phyloP scores from a whole-genome alignment of 2,113 vertebrate genomes.

The Calyptommatus sinebrachiatus region DNA sequence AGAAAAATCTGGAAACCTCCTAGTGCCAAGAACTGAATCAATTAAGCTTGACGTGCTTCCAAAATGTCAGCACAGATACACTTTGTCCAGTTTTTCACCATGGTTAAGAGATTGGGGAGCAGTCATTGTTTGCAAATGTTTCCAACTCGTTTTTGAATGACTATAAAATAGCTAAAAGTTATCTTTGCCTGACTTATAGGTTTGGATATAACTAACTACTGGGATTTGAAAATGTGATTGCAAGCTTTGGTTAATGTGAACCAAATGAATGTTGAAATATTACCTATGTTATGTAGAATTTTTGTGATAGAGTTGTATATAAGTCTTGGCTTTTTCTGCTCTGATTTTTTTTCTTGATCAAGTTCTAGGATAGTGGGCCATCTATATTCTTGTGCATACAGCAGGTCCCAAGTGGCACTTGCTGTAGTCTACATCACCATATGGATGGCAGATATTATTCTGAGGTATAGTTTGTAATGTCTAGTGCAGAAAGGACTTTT shows the following conservation, averaged over 20 bases:
- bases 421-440: too few relatives aligned
- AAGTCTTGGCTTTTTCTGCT: too few relatives aligned
- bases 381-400: too few relatives aligned
- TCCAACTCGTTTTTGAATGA: too few relatives aligned
- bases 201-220: not conserved
- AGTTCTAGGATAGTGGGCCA: too few relatives aligned
- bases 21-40: not conserved
- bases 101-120: not conserved
- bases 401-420: too few relatives aligned
- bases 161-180: not conserved
- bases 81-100: not conserved
- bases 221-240: not conserved
- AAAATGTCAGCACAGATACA: not conserved
- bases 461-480: too few relatives aligned
- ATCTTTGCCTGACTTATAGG: not conserved
- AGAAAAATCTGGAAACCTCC: not conserved
- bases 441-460: too few relatives aligned
- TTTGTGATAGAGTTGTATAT: not conserved
- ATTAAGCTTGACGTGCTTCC: not conserved
- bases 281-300: not conserved
- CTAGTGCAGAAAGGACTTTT: not conserved
- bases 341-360: too few relatives aligned
- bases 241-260: not conserved
- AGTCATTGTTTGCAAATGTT: not conserved
- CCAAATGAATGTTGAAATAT: not conserved